A percentile compares a stretch with the other conserved stretches of the same genome.
Conservation (phyloP, 2,113 vertebrate species). For the Corythornis cristatus region DNA sequence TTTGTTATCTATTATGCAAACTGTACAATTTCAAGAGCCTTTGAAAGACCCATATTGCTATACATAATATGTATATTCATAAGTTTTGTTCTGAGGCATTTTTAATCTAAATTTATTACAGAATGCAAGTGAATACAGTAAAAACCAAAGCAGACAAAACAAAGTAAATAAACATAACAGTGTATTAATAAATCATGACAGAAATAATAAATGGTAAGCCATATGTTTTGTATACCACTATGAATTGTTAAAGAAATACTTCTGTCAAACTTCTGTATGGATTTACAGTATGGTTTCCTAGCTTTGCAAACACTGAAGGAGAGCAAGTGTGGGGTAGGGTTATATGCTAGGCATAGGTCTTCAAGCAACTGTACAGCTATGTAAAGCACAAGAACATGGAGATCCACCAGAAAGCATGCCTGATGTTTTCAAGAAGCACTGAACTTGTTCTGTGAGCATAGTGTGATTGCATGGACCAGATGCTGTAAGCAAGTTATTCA, state of each 20-base stretch:
- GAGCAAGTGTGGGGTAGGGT: neutral
- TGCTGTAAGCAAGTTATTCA: neutral
- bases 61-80: neutral
- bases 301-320: neutral
- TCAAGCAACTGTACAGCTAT: neutral
- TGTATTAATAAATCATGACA: neutral
- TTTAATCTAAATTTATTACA: neutral
- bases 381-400: neutral
- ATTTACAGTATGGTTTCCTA: neutral
- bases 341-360: neutral
- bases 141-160: neutral
- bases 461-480: neutral
- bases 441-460: neutral
- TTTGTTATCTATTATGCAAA: neutral
- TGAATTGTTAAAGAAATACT: neutral
- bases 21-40: neutral
- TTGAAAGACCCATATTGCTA: neutral
- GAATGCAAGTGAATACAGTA: neutral
- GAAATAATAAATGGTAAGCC: slow-evolving; percentile 3
- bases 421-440: neutral
- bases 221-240: neutral
- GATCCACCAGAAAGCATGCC: neutral
- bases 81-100: neutral
- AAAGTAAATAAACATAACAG: neutral
- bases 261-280: neutral